Evolutionary conservation across 2,888 invertebrate genomes (phyloP).

Genomic region (Hetaerina titia): DNA sequence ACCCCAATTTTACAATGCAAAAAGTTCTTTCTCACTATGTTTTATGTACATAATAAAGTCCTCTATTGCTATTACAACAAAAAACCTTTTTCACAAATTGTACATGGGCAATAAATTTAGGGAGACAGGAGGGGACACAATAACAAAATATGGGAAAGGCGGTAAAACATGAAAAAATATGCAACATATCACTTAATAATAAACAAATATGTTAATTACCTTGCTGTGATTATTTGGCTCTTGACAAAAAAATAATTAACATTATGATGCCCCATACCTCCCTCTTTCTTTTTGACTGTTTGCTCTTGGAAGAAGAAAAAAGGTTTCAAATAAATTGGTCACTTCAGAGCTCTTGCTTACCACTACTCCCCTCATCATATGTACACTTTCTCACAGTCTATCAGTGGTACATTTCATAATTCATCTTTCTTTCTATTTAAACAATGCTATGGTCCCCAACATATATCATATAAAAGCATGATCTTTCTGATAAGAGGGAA

Average conservation of each 20-base stretch:
- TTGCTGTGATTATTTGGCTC: slow-evolving; percentile 58
- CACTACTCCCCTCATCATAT: slow-evolving; percentile 3
- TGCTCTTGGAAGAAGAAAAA: slow-evolving; percentile 49
- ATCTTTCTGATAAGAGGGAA: slow-evolving; percentile 51
- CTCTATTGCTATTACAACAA: slow-evolving; percentile 49
- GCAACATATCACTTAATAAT: slow-evolving; percentile 62
- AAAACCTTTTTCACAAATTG: slow-evolving; percentile 47
- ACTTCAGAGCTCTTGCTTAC: slow-evolving; percentile 20
- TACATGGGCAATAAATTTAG: slow-evolving; percentile 25
- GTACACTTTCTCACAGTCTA: slow-evolving; percentile 52
- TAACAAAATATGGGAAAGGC: slow-evolving; percentile 29
- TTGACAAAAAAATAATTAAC: slow-evolving; percentile 52
- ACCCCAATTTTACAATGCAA: slow-evolving; percentile 63
- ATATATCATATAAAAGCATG: slow-evolving; percentile 30
- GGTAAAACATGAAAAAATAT: slow-evolving; percentile 59
- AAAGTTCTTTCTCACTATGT: slow-evolving; percentile 58
- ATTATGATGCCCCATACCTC: slow-evolving; percentile 54
- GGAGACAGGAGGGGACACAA: slow-evolving; percentile 36
- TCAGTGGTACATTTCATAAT: slow-evolving; percentile 20
- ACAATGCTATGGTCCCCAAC: slow-evolving; percentile 63
- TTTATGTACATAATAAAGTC: slow-evolving; percentile 61
- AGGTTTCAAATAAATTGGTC: slow-evolving; percentile 28
- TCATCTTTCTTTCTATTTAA: slow-evolving; percentile 40
- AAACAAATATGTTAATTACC: slow-evolving; percentile 57
- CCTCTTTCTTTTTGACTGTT: slow-evolving; percentile 33